Evolutionary conservation across 2,113 vertebrate genomes (phyloP).

Genomic region (Pomatostomus ruficeps): DNA sequence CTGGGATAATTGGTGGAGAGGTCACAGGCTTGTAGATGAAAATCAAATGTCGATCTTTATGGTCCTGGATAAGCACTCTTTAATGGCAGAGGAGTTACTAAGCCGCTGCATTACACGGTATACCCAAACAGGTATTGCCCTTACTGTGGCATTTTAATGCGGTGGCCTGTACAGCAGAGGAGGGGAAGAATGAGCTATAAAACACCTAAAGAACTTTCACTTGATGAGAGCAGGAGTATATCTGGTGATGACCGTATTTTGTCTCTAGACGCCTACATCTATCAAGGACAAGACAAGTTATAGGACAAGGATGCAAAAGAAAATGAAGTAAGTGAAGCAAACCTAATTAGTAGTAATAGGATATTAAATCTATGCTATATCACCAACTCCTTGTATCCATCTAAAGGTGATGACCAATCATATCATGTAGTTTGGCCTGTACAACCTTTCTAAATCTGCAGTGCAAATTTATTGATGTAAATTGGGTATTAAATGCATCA

Average conservation of each 20-base stretch:
- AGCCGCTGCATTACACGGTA: not conserved
- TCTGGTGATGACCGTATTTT: not conserved
- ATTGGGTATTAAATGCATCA: not conserved
- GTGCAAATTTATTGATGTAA: not conserved
- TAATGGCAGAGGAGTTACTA: not conserved
- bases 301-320: not conserved
- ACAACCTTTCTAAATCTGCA: not conserved
- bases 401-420: not conserved
- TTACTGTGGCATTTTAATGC: not conserved
- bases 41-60: not conserved
- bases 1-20: conserved; percentile 23
- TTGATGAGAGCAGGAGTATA: not conserved
- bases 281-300: conserved; percentile 14
- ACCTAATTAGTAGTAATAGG: conserved; percentile 30
- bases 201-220: not conserved
- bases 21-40: not conserved
- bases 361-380: conserved; percentile 3
- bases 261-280: not conserved
- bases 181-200: not conserved
- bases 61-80: not conserved
- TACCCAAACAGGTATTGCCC: not conserved
- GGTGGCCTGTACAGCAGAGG: not conserved
- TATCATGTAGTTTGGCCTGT: not conserved
- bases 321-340: conserved; percentile 41
- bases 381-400: not conserved